Evolutionary conservation across 2,113 vertebrate species (phyloP), one percentile per base, ranked within the genome.

Genomic region (Phylloscopus whistleri): DNA sequence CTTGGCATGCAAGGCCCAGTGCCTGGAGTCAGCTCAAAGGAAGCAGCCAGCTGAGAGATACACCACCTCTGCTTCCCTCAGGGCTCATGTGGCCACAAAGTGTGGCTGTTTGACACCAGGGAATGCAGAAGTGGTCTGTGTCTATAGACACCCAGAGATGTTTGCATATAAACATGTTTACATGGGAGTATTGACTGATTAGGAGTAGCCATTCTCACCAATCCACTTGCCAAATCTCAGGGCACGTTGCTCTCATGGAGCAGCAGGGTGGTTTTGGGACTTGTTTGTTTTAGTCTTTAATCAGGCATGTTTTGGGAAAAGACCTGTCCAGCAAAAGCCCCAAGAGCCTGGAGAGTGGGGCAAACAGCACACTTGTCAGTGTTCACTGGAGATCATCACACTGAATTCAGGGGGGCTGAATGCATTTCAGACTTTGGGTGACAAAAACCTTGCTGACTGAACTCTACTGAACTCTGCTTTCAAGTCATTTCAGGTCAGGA

Each of bases 361-460:
- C n/a, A 60, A 68, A 33, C 11, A 3, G 7, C 16, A 9, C 2
- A 0, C 3, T 67, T 56, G 26, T 19, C 1, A 4, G 74, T 31
- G 11, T 49, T 60, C 19, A 13, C 27, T 64, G 62, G 31, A 69
- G 26, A 52, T 59, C 31, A 39, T 7, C 21, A 43, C 53, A 28
- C 46, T 51, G 55, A 76, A 66, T 48, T 79, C 35, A 28, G 33
- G 1, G 28, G 39, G 15, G 8, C 18, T 46, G 18, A 58, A 66
- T 63, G 17, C 30, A 59, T 82, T 94, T 90, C 43, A 62, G 79
- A 58, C 31, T 62, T 82, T 3, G 8, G 7, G 43, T 53, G 53
- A 44, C 41, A 68, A 87, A 93, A 84, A 16, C 35, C 43, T 33
- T 83, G n/a, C 66, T 51, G 67, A 28, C 31, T 80, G 75, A 77